phyloP scores from a whole-genome alignment of 2,888 invertebrate species.

The Acleris literana region DNA sequence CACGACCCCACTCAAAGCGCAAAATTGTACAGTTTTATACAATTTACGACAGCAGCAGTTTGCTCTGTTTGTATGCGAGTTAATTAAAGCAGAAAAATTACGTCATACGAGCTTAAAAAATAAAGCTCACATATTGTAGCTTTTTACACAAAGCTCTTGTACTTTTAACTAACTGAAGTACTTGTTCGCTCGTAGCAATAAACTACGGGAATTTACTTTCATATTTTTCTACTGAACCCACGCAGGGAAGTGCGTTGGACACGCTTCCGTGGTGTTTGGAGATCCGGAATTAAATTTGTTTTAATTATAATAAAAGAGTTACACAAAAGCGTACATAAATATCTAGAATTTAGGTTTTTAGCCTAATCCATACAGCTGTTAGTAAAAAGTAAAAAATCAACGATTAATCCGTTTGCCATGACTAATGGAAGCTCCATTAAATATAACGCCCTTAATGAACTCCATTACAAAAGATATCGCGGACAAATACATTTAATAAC shows the following conservation, averaged over 20 bases:
- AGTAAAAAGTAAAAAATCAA: too few relatives aligned
- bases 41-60: conserved; percentile 34
- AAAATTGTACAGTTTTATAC: conserved; percentile 27
- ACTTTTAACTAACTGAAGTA: conserved; percentile 36
- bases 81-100: conserved; percentile 38
- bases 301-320: neutral
- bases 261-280: neutral
- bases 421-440: too few relatives aligned
- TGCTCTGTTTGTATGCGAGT: conserved; percentile 34
- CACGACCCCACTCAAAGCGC: conserved; percentile 14
- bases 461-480: too few relatives aligned
- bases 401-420: too few relatives aligned
- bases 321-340: neutral
- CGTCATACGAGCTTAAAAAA: conserved; percentile 38
- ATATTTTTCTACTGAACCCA: conserved; percentile 16
- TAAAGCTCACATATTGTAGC: conserved; percentile 35
- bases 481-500: too few relatives aligned
- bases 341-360: too few relatives aligned
- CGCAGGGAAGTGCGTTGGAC: neutral
- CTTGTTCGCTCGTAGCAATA: conserved; percentile 31
- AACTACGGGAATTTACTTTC: conserved; percentile 26
- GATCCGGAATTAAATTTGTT: neutral
- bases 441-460: too few relatives aligned
- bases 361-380: too few relatives aligned
- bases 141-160: conserved; percentile 36